Evolutionary conservation across 2,797 vertebrate species (phyloP), one percentile per base, ranked within the genome.

Genomic region (Poecilia picta): DNA sequence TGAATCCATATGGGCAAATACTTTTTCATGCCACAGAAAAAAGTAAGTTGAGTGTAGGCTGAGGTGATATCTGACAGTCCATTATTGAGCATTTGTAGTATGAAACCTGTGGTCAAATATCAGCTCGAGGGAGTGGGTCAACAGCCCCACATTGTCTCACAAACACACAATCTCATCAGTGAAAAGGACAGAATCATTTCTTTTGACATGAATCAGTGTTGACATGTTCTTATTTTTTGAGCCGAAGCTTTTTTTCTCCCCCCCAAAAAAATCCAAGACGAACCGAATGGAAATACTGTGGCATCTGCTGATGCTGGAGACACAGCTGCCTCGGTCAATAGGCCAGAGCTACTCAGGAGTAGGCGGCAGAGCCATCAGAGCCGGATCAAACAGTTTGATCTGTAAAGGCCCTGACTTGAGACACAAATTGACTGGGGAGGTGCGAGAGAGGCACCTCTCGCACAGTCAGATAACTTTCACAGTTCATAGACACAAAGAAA

Each of bases 351-450:
- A 88, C 90, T 89, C 90, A 53, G 85, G 80, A 87, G 76, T 87
- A 87, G 91, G 86, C 71, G 57, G 79, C 89, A n/a, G 79, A 39
- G 87, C 76, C 90, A 81, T 64, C 80, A 31, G 78, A 84, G 83
- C 81, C 25, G 13, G 89, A 94, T 94, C 94, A 93, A 92, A 92
- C 87, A 51, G 82, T 88, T 89, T 90, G 91, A 93, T 92, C 91
- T 89, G 88, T 81, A 89, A 93, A 93, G 85, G 87, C 85, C 84
- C 73, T 86, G 90, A 91, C 90, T 89, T 79, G 57, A 89, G 89
- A 84, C 89, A 88, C 87, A 91, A 89, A 93, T 91, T 91, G 92
- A 92, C 88, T 89, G 39, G 77, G 70, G 81, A 73, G 79, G 79
- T 77, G 87, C 62, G 66, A 33, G 80, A 74, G 83, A 83, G 82